phyloP scores from a whole-genome alignment of 2,888 invertebrate genomes.

The Conomelus anceps region DNA sequence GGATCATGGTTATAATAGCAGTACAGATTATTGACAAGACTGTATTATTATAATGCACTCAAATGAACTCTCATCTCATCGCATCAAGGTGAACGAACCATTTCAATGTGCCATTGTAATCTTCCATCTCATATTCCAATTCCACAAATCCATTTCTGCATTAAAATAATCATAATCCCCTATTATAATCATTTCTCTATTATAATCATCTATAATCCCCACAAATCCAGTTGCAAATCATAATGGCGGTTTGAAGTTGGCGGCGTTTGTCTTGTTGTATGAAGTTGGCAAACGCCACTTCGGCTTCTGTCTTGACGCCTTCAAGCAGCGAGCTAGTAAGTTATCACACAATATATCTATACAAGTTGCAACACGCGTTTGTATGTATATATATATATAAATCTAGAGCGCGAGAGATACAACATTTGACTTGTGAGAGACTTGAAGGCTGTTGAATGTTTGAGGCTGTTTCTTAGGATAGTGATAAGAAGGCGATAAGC shows the following conservation, averaged over 20 bases:
- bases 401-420: background rate
- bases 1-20: too few relatives aligned
- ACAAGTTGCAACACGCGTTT: background rate
- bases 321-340: background rate
- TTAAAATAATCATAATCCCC: background rate
- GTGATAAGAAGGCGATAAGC: background rate
- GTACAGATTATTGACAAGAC: too few relatives aligned
- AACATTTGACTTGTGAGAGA: background rate
- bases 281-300: background rate
- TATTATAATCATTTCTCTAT: too few relatives aligned
- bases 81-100: background rate
- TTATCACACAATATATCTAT: background rate
- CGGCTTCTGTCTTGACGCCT: background rate
- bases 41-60: too few relatives aligned
- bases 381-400: background rate
- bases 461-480: background rate
- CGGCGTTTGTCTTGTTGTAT: background rate
- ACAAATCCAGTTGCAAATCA: background rate
- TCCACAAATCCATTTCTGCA: background rate
- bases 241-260: background rate
- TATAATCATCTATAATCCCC: background rate
- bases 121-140: background rate
- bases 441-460: background rate
- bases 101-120: background rate
- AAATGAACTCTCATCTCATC: background rate